Base-by-base conservation (phyloP, 2,797 vertebrate genomes). In the Phaenicophaeus curvirostris region DNA sequence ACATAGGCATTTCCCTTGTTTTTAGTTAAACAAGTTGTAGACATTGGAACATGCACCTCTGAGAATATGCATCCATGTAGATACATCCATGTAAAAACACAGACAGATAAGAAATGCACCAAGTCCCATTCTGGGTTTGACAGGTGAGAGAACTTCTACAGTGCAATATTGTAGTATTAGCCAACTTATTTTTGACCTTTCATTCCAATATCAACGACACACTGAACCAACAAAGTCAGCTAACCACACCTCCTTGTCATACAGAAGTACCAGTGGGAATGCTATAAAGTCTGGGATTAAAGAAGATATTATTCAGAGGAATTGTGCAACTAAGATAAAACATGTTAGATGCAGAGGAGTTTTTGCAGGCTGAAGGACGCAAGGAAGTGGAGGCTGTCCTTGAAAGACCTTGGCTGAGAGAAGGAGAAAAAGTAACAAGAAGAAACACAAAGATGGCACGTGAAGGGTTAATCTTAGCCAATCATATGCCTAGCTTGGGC, bases 231-330 rank as follows among this genome's bases (percentile, higher is more conserved):
- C 6, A 25, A 87, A 74, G 18, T 21, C 58, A 91, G 54, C 23
- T 59, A 72, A 67, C 0, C 2, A 6, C 31, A 3, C 18, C 9
- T 4, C 6, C n/a, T 8, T 6, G 13, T 24, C 62, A 77, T 24
- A 84, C 10, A 21, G 21, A 67, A 77, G 18, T 35, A 41, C 44
- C 51, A 37, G n/a, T 1, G 85, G 17, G 8, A 31, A 61, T 63
- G 18, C 17, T 75, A 27, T 23, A 8, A 72, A 67, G 27, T 53
- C 25, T 67, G 8, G 14, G n/a, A 81, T 67, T 61, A 78, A 89
- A 84, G 53, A 72, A 10, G 19, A 30, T 37, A 53, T 6, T 62
- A 51, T 57, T 82, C 50, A 20, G 39, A 46, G 11, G 66, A 78
- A 77, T 23, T 9, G 25, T 50, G 62, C 37, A 82, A 81, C 13